These are phyloP conservation scores for Odontamblyopus lacepedii DNA, from an alignment of 2,797 vertebrate species.

Conservation along the genomic window DNA sequence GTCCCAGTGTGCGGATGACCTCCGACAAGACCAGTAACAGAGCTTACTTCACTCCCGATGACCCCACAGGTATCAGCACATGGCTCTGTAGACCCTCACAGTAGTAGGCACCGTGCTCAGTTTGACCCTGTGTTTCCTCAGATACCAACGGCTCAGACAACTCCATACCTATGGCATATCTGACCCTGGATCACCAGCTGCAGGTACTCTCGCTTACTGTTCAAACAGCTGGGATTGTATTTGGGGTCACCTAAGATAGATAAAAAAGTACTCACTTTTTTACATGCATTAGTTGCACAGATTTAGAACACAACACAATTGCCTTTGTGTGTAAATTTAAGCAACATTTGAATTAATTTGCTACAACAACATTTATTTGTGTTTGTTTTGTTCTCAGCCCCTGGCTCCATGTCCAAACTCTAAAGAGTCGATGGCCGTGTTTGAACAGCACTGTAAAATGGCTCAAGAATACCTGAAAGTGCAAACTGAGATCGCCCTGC, in stretches of 20 bases:
- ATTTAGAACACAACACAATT: no score
- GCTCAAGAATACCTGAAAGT: slow-evolving; percentile 99
- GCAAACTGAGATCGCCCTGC: slow-evolving; percentile 96
- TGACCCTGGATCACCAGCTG: slow-evolving; percentile 97
- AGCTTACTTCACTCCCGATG: slow-evolving; percentile 87
- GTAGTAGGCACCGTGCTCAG: not conserved
- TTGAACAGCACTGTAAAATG: slow-evolving; percentile 99
- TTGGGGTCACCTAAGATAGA: not conserved
- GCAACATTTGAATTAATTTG: not conserved
- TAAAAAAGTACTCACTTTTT: not conserved
- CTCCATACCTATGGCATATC: slow-evolving; percentile 99
- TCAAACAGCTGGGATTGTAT: not conserved
- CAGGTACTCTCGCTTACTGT: slow-evolving; percentile 80
- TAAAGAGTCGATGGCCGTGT: slow-evolving; percentile 99
- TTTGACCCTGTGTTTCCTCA: slow-evolving; percentile 54
- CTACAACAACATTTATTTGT: not conserved
- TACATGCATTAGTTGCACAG: not conserved
- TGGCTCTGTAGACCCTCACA: not conserved
- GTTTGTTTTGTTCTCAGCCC: slow-evolving; percentile 82
- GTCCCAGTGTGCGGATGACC: slow-evolving; percentile 94
- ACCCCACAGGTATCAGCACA: slow-evolving; percentile 79
- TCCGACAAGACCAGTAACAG: slow-evolving; percentile 87
- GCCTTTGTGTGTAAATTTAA: not conserved
- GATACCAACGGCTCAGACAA: slow-evolving; percentile 98
- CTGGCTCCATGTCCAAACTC: slow-evolving; percentile 98